These are phyloP conservation scores for Eulemur coronatus DNA, from an alignment of 2,797 vertebrate genomes.

Conservation along the genomic window DNA sequence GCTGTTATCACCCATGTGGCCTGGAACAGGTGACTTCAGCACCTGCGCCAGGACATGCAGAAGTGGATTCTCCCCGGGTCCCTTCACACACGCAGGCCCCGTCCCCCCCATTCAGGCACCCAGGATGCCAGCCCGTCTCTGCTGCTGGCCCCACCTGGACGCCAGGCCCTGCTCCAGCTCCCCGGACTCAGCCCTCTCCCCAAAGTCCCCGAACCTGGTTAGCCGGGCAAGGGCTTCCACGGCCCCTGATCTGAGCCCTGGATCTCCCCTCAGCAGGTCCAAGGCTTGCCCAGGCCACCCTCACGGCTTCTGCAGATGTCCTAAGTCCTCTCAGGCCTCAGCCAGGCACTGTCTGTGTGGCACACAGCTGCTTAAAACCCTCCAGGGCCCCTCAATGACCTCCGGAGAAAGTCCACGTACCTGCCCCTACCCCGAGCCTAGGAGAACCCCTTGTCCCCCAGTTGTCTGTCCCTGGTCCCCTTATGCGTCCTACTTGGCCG, in stretches of 20 bases:
- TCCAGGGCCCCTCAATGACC: accelerated
- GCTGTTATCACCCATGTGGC: not conserved
- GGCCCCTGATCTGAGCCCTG: not conserved
- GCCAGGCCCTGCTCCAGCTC: not conserved
- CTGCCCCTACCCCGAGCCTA: not conserved
- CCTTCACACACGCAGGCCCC: not conserved
- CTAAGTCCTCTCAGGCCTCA: not conserved
- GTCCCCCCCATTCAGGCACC: not conserved
- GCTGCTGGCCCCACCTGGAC: not conserved
- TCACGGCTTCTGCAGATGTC: not conserved
- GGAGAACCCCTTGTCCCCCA: accelerated
- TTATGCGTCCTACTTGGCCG: not conserved
- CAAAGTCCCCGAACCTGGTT: not conserved
- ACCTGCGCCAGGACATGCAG: not conserved
- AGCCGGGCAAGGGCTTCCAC: not conserved
- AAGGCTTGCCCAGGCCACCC: too few relatives aligned
- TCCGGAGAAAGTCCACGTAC: not conserved
- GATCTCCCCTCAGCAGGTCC: not conserved
- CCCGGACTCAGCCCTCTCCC: not conserved
- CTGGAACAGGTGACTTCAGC: not conserved
- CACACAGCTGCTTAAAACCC: not conserved
- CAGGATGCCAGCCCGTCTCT: not conserved
- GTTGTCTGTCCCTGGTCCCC: not conserved
- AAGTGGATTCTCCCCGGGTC: not conserved
- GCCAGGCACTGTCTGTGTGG: accelerated